Evolutionary conservation across 2,797 vertebrate species (phyloP), one percentile per base, ranked within the genome.

Genomic region (Hypotaenidia okinawae): DNA sequence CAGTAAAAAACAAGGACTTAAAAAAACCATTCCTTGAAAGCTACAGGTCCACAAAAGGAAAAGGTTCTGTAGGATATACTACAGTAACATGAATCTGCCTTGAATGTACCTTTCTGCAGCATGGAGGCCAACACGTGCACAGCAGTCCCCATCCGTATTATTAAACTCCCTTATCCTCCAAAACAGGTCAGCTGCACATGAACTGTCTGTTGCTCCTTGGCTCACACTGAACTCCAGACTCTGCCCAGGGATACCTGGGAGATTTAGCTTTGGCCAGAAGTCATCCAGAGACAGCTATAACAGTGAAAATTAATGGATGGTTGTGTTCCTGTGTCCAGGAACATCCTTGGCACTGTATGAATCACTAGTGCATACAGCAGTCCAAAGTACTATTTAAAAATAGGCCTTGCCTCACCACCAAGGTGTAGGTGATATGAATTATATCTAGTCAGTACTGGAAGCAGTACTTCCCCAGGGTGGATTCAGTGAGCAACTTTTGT

Each of bases 341-440:
- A 85, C 27, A 77, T 33, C 55, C 41, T 45, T 90, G 84, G 63
- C 75, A 87, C 64, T 0, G 1, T 24, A 24, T 57, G 72, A 91
- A 83, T 74, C 61, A 57, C 49, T 49, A 45, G 37, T 64, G 82
- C 13, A 78, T 16, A 78, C 35, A 33, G 15, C 18, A 80, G 62
- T 51, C 25, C 58, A 76, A 89, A 95, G 74, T 32, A 43, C 43
- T 51, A 18, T 43, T 91, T 93, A 77, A 89, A 94, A 89, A 94
- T 64, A 93, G 41, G 18, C 21, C 27, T 32, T 77, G 33, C 51
- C 24, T 63, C 41, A 63, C 18, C 35, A n/a, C 33, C 41, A 35
- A 79, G 27, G 55, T 69, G 54, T 59, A 68, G 68, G 80, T 87
- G 54, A 47, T 47, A 78, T 2, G 16, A 86, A 35, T 73, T 90